phyloP scores from a whole-genome alignment of 2,888 invertebrate genomes.

The Epirrita christyi region DNA sequence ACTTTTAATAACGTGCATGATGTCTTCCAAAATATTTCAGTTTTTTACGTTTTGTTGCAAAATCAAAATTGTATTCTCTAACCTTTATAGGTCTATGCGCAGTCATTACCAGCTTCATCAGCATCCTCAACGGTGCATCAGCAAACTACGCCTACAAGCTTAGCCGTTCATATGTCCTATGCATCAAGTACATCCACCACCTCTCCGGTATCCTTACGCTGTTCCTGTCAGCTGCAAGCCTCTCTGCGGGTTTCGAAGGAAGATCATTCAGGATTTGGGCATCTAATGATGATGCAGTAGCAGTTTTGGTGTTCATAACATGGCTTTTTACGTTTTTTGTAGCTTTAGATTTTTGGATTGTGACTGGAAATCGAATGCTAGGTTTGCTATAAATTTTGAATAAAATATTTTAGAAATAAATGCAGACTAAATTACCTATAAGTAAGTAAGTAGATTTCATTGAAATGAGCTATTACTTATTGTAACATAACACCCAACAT shows the following conservation, averaged over 20 bases:
- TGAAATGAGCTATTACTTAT: no score
- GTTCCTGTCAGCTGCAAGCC: constrained; percentile 46
- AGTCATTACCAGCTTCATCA: constrained; percentile 42
- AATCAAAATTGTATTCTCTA: not conserved
- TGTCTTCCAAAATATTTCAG: no score
- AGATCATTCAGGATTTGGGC: constrained; percentile 48
- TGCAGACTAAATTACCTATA: no score
- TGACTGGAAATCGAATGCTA: constrained; percentile 36
- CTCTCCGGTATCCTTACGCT: constrained; percentile 48
- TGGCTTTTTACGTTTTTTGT: constrained; percentile 49
- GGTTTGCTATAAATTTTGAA: constrained; percentile 22
- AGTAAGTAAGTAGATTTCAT: no score
- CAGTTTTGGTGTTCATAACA: constrained; percentile 32
- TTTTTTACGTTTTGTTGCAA: not conserved
- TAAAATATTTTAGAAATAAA: no score
- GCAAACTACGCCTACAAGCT: constrained; percentile 43
- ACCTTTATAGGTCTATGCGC: constrained; percentile 52
- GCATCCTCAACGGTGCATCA: constrained; percentile 47
- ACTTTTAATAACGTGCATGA: no score
- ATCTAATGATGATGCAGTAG: constrained; percentile 37
- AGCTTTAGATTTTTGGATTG: constrained; percentile 49
- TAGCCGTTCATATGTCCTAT: constrained; percentile 29
- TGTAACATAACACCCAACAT: no score
- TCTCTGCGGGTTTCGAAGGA: constrained; percentile 49
- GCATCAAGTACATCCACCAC: constrained; percentile 48